Evolutionary conservation across 1,140 invertebrate species (phyloP).

Genomic region (Scaptomyza hsui): DNA sequence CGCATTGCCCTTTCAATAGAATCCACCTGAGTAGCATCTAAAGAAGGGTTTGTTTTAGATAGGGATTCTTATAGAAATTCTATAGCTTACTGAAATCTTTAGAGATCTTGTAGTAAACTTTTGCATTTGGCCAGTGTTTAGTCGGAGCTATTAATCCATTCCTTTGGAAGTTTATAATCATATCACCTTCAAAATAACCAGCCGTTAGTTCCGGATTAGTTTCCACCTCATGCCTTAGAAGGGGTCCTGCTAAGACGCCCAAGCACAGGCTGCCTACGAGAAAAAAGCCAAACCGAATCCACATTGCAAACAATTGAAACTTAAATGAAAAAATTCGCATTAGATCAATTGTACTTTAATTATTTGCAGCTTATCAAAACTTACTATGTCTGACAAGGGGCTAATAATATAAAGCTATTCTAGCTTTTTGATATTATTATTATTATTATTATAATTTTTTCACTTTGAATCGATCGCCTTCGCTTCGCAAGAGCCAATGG

Average conservation of each 20-base stretch:
- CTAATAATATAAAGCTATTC: neutral
- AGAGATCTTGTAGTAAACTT: slow-evolving; percentile 80
- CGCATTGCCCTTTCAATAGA: slow-evolving; percentile 70
- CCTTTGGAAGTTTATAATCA: slow-evolving; percentile 44
- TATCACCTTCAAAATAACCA: slow-evolving; percentile 66
- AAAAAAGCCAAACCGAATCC: slow-evolving; percentile 20
- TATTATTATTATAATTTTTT: too few species aligned
- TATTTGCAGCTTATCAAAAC: slow-evolving; percentile 22
- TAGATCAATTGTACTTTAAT: slow-evolving; percentile 24
- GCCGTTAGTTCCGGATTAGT: slow-evolving; percentile 59
- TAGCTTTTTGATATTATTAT: too few species aligned
- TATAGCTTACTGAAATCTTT: slow-evolving; percentile 59
- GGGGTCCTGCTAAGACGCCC: slow-evolving; percentile 28
- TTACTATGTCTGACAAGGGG: neutral
- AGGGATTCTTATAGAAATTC: neutral
- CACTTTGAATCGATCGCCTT: too few species aligned
- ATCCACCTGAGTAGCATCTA: slow-evolving; percentile 21
- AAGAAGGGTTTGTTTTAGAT: neutral
- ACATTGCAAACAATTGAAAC: slow-evolving; percentile 44
- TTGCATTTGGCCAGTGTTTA: slow-evolving; percentile 69
- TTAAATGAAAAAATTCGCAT: slow-evolving; percentile 17
- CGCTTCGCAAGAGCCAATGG: too few species aligned
- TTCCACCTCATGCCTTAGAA: neutral
- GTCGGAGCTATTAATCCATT: slow-evolving; percentile 40
- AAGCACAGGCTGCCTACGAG: slow-evolving; percentile 22